A percentile compares a stretch with the other conserved stretches of the same genome.
phyloP scores from a whole-genome alignment of 2,113 vertebrate genomes.

The Actinemys pallida region DNA sequence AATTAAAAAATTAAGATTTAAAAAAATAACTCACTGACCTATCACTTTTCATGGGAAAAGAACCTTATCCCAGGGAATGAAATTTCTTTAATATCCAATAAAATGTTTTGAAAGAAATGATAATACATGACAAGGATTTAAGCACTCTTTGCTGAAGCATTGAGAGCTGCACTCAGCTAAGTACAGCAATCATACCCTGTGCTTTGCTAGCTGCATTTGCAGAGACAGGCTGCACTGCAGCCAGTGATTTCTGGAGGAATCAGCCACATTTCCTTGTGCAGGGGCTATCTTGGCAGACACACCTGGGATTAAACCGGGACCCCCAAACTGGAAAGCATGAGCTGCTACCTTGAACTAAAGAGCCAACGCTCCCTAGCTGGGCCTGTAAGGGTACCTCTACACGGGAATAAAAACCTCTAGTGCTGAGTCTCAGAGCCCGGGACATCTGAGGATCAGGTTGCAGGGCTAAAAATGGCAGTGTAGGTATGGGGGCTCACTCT shows the following conservation, averaged over 20 bases:
- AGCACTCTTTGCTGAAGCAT: not conserved
- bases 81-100: not conserved
- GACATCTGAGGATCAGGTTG: too few species aligned
- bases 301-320: fast-evolving
- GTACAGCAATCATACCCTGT: not conserved
- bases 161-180: not conserved
- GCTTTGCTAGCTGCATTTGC: not conserved
- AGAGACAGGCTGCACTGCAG: not conserved
- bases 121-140: not conserved
- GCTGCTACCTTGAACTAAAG: not conserved
- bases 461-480: not conserved
- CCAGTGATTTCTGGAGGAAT: not conserved
- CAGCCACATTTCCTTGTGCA: not conserved
- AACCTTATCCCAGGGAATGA: not conserved
- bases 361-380: not conserved
- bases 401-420: not conserved
- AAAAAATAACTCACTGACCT: not conserved
- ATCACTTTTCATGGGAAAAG: not conserved
- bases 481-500: not conserved
- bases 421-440: not conserved
- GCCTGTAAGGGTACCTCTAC: not conserved
- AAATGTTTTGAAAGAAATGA: not conserved
- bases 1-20: slow-evolving; percentile 30
- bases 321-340: fast-evolving
- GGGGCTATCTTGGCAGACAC: not conserved